Evolutionary conservation across 2,113 vertebrate species (phyloP).

Genomic region (Dinomys branickii): DNA sequence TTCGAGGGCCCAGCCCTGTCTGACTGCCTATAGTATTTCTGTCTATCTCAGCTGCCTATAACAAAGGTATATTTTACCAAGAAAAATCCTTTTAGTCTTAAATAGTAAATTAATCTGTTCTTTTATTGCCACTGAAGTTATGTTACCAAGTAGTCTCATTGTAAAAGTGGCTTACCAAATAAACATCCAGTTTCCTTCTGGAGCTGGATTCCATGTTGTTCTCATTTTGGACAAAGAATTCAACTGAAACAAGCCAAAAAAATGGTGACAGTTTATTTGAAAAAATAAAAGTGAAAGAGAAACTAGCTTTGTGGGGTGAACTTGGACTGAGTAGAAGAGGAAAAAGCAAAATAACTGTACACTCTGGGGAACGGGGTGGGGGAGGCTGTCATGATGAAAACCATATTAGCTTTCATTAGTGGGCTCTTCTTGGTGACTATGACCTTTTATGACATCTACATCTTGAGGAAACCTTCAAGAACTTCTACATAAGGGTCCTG

Average conservation of each 20-base stretch:
- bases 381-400: background rate
- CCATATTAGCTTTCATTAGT: background rate
- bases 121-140: background rate
- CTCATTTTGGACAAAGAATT: background rate
- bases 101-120: conserved; percentile 14
- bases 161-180: background rate
- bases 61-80: background rate
- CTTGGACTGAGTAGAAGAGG: background rate
- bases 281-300: background rate
- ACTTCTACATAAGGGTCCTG: background rate
- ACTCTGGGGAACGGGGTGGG: background rate
- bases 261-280: background rate
- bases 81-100: background rate
- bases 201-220: background rate
- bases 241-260: background rate
- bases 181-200: background rate
- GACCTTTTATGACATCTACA: background rate
- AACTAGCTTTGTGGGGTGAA: background rate
- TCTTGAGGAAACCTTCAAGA: background rate
- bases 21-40: too few species aligned
- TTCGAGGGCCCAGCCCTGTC: too few species aligned
- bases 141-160: background rate
- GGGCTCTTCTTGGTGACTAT: background rate
- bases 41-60: too few species aligned
- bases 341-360: background rate